Base-by-base conservation (phyloP, 2,888 invertebrate genomes). In the Axea sp. region DNA sequence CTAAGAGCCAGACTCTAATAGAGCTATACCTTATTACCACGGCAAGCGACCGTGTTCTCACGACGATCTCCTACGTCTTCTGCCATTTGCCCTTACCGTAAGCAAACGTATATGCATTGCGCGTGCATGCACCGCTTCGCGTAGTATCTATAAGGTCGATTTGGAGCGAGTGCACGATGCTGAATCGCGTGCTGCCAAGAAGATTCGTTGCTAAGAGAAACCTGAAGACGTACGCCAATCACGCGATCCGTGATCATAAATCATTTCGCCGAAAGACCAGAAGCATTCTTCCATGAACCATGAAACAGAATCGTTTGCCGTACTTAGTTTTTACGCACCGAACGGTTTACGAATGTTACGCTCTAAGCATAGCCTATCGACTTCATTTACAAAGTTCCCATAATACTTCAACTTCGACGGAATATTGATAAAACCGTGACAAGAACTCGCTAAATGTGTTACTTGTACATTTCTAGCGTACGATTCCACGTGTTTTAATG, bases 11-110 rank as follows among this genome's bases (percentile, higher is more conserved):
- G 30, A 49, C 69, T 77, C 79, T 81, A 81, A 82, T 82, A 82
- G 80, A 82, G 80, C 81, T 80, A 80, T 80, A 80, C 76, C 80
- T 81, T 79, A 79, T 81, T 81, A 81, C 78, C 78, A 31, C 65
- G 57, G 74, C 60, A 73, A 79, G 78, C 75, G 79, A 78, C 78
- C 80, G 78, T 80, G 78, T 81, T 81, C 81, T 81, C 79, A 81
- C 79, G 81, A 80, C 76, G 77, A 80, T 77, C 75, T 62, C 53
- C 68, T 31, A 64, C 72, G 72, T 76, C 75, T 75, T 73, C 76
- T 73, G 75, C 76, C 75, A 67, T 57, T 67, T 67, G 67, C 47
- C 67, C 67, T 67, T 65, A 65, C 65, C 45, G 45, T 65, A 65
- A 65, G 65, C 65, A 65, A 65, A 65, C 65, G 53, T 65, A 45